Conservation (phyloP, 2,113 vertebrate species). For the Phylloscopus whistleri region DNA sequence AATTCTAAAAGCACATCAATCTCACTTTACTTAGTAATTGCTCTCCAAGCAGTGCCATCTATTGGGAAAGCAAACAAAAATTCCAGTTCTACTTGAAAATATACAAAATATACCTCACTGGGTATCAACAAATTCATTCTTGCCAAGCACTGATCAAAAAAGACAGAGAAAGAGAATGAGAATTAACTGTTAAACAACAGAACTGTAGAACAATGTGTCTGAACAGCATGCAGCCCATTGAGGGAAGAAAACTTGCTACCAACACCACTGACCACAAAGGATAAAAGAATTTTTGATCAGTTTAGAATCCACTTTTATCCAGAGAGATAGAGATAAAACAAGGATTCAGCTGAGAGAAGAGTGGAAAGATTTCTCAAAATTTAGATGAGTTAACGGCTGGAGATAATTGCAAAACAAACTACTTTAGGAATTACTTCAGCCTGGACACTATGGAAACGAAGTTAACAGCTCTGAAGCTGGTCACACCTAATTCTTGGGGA, state of each 20-base stretch:
- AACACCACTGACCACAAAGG: background rate
- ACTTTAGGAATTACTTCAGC: background rate
- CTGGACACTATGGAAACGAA: background rate
- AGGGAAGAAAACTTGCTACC: background rate
- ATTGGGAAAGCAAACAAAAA: slow-evolving; percentile 28
- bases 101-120: background rate
- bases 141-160: background rate
- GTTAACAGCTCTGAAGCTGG: background rate
- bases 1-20: background rate
- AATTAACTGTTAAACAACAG: background rate
- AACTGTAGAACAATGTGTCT: background rate
- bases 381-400: background rate
- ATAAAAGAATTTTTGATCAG: slow-evolving; percentile 7
- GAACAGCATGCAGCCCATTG: background rate
- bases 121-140: background rate
- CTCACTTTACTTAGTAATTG: background rate
- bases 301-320: background rate
- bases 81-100: background rate
- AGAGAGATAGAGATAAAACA: background rate
- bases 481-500: background rate
- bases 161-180: background rate
- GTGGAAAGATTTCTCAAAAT: background rate
- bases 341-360: background rate
- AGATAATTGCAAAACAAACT: background rate
- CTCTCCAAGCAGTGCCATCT: slow-evolving; percentile 37